These are phyloP conservation scores for Carduelis carduelis DNA, from an alignment of 2,797 vertebrate species.

Conservation along the genomic window DNA sequence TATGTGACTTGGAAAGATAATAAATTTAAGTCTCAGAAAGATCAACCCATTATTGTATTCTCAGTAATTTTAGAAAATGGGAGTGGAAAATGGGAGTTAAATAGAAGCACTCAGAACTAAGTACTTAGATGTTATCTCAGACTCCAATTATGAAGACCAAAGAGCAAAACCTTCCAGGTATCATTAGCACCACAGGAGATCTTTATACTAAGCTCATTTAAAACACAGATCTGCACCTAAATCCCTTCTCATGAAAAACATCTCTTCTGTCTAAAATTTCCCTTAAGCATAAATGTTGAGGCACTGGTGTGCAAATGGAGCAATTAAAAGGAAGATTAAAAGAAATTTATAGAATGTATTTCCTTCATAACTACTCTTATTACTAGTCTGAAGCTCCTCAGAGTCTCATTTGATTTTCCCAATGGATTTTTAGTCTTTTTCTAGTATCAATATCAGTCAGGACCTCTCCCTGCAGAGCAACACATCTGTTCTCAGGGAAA, in stretches of 20 bases:
- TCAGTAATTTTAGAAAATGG: slow-evolving; percentile 11
- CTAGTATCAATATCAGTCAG: neutral
- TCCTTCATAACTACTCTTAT: neutral
- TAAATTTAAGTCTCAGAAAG: neutral
- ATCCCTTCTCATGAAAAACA: neutral
- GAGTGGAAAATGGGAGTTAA: neutral
- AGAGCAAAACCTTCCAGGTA: slow-evolving; percentile 32
- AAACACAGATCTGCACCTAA: neutral
- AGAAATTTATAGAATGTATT: slow-evolving; percentile 12
- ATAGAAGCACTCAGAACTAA: neutral
- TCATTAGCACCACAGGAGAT: slow-evolving; percentile 10
- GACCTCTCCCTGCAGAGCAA: neutral
- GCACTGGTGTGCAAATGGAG: slow-evolving; percentile 1
- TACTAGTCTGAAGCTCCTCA: neutral
- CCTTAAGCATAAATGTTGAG: neutral
- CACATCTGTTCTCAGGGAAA: neutral
- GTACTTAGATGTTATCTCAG: neutral
- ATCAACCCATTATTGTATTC: neutral
- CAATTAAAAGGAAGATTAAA: slow-evolving; percentile 55
- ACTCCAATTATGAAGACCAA: slow-evolving; percentile 24
- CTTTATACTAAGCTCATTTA: slow-evolving; percentile 17
- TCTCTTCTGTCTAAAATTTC: slow-evolving; percentile 9
- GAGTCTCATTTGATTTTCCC: neutral
- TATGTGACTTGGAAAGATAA: neutral
- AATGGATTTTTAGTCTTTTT: slow-evolving; percentile 13